A percentile compares a stretch with the other conserved stretches of the same genome.
Evolutionary conservation across 2,113 vertebrate species (phyloP).

Genomic region (Hypanus sabinus): DNA sequence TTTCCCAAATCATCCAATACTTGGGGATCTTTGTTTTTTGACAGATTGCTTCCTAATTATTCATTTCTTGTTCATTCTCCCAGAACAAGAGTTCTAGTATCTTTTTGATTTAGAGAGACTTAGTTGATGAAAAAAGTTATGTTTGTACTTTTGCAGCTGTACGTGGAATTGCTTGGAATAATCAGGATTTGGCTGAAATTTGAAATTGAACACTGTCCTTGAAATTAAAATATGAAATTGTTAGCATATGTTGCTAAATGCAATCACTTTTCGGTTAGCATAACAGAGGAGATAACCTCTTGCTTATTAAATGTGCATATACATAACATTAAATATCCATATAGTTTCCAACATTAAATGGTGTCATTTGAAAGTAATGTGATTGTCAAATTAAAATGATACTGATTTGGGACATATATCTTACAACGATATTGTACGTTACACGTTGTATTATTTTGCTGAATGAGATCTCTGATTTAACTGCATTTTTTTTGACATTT

Average conservation of each 20-base stretch:
- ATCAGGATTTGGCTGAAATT: not conserved
- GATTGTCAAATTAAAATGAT: not conserved
- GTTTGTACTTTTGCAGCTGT: not conserved
- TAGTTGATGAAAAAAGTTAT: not conserved
- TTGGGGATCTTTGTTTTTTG: not conserved
- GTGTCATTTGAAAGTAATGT: not conserved
- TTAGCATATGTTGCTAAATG: not conserved
- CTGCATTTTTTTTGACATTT: not conserved
- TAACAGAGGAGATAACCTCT: not conserved
- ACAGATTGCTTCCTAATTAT: not conserved
- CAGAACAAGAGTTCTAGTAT: not conserved
- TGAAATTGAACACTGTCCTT: not conserved
- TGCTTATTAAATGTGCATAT: too few species aligned
- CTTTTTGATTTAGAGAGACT: not conserved
- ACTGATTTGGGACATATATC: not conserved
- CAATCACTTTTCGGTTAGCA: not conserved
- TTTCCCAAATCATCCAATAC: not conserved
- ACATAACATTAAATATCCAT: slow-evolving; percentile 10
- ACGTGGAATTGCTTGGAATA: not conserved
- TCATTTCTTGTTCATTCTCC: not conserved
- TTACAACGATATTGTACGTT: not conserved
- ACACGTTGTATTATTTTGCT: not conserved
- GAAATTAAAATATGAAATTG: slow-evolving; percentile 10
- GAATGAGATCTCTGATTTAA: not conserved
- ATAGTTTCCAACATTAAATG: not conserved